phyloP scores from a whole-genome alignment of 1,140 invertebrate genomes.

The Adelges cooleyi region DNA sequence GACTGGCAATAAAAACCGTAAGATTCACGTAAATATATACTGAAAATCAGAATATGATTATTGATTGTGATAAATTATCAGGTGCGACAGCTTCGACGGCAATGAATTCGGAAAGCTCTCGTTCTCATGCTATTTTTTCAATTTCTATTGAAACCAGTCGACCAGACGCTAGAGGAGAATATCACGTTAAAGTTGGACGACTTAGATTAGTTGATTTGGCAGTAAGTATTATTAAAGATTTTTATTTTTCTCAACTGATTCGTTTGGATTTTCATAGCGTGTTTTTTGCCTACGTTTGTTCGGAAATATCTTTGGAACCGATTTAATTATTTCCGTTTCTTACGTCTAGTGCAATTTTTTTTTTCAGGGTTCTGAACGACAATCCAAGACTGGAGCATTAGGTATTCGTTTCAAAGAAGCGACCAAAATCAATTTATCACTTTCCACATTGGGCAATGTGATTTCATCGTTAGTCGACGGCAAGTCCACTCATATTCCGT shows the following conservation, averaged over 20 bases:
- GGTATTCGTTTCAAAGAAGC: slow-evolving; percentile 85
- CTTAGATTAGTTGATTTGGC: slow-evolving; percentile 76
- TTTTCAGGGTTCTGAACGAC: slow-evolving; percentile 63
- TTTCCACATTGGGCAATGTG: slow-evolving; percentile 88
- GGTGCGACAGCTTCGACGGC: slow-evolving; percentile 64
- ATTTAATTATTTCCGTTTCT: background rate
- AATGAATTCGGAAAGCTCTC: slow-evolving; percentile 75
- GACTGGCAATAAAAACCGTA: slow-evolving; percentile 68
- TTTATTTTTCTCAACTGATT: no score
- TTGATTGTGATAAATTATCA: slow-evolving; percentile 32
- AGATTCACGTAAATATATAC: slow-evolving; percentile 30
- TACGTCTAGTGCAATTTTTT: background rate
- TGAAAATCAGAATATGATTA: background rate
- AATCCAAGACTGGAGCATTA: slow-evolving; percentile 82
- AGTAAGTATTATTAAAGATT: slow-evolving; percentile 40
- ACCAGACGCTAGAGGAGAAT: slow-evolving; percentile 47
- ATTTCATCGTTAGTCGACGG: slow-evolving; percentile 90
- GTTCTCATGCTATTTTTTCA: slow-evolving; percentile 81
- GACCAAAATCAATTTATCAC: slow-evolving; percentile 87
- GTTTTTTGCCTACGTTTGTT: no score
- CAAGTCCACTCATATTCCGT: slow-evolving; percentile 87
- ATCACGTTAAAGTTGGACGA: slow-evolving; percentile 62
- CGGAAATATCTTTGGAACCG: no score
- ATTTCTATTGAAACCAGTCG: slow-evolving; percentile 73
- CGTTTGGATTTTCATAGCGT: no score